phyloP scores from a whole-genome alignment of 2,888 invertebrate species.

The Tromatobia lineatoria region DNA sequence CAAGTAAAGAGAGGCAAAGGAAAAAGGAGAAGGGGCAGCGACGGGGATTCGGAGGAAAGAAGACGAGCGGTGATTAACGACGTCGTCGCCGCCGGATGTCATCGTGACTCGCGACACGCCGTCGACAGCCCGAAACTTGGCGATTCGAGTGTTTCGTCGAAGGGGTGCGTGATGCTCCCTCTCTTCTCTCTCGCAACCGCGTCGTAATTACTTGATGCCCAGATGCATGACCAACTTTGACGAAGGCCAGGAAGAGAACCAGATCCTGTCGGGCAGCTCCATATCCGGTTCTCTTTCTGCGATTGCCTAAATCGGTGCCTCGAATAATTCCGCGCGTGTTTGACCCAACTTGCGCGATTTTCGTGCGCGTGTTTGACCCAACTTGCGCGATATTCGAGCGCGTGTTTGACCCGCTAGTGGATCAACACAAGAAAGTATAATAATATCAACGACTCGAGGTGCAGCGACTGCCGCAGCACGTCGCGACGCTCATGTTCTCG shows the following conservation, averaged over 20 bases:
- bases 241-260: slow-evolving; percentile 49
- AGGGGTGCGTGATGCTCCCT: background rate
- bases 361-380: too few relatives aligned
- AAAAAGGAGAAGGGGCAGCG: background rate
- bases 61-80: slow-evolving; percentile 52
- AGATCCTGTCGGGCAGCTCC: slow-evolving; percentile 68
- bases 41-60: background rate
- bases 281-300: slow-evolving; percentile 72
- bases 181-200: slow-evolving; percentile 1
- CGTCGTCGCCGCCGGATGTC: slow-evolving; percentile 52
- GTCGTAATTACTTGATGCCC: slow-evolving; percentile 68
- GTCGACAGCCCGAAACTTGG: slow-evolving; percentile 36
- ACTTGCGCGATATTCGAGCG: too few relatives aligned
- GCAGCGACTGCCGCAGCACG: background rate
- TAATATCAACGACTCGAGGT: slow-evolving; percentile 3
- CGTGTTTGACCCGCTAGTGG: slow-evolving; percentile 23
- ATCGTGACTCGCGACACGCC: slow-evolving; percentile 34
- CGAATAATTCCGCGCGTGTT: slow-evolving; percentile 49
- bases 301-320: slow-evolving; percentile 75
- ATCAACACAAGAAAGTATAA: background rate
- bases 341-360: slow-evolving; percentile 25
- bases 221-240: slow-evolving; percentile 73
- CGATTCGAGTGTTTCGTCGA: slow-evolving; percentile 19
- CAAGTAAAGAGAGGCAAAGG: background rate
- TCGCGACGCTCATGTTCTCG: background rate